A percentile compares a stretch with the other conserved stretches of the same genome.
These are phyloP conservation scores for Agriotes lineatus DNA, from an alignment of 2,888 invertebrate genomes.

Conservation along the genomic window DNA sequence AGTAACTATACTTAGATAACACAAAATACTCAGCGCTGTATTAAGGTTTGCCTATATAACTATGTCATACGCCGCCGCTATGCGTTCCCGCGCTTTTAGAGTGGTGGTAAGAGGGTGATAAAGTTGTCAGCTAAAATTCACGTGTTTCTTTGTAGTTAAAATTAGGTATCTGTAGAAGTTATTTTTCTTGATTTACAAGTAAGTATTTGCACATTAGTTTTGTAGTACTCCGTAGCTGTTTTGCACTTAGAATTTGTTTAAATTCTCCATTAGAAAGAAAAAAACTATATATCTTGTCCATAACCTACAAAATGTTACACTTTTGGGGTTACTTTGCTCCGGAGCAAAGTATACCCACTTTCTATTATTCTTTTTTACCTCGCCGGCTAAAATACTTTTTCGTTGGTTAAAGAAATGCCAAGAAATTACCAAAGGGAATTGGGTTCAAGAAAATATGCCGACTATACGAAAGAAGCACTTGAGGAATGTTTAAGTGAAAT, in stretches of 20 bases:
- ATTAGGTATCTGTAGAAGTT: too few relatives aligned
- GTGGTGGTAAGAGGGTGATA: too few relatives aligned
- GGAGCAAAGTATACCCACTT: not conserved
- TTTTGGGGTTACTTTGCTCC: conserved; percentile 13
- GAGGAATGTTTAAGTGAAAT: not conserved
- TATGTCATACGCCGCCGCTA: too few relatives aligned
- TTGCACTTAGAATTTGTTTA: not conserved
- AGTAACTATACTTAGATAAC: not conserved
- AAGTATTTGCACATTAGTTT: too few relatives aligned
- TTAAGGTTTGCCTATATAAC: not conserved
- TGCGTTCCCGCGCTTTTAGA: too few relatives aligned
- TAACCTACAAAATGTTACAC: not conserved
- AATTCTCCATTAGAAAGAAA: not conserved
- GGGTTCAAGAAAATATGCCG: not conserved
- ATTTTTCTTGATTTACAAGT: too few relatives aligned
- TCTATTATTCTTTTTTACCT: not conserved
- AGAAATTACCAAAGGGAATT: not conserved
- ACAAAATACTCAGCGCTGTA: not conserved
- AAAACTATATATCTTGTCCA: not conserved
- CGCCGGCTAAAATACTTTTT: not conserved
- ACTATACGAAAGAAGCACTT: not conserved
- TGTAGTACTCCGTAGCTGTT: too few relatives aligned
- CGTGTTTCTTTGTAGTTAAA: too few relatives aligned
- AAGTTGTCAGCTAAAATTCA: too few relatives aligned
- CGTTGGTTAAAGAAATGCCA: not conserved